These are phyloP conservation scores for Excalfactoria chinensis DNA, from an alignment of 2,113 vertebrate genomes.

Conservation along the genomic window DNA sequence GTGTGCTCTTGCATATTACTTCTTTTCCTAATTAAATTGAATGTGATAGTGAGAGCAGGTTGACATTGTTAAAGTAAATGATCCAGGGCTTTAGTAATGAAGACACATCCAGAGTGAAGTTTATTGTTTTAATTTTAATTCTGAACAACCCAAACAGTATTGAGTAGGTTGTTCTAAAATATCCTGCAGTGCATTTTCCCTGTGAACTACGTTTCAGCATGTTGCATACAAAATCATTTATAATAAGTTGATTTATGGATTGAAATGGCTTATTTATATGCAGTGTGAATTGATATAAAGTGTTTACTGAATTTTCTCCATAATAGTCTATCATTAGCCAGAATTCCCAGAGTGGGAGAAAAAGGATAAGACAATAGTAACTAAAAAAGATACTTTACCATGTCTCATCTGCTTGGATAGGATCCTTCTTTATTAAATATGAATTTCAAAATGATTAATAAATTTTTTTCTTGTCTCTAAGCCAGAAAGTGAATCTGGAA, in stretches of 20 bases:
- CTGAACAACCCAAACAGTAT: conserved; percentile 53
- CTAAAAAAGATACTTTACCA: conserved; percentile 48
- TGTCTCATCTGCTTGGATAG: conserved; percentile 40
- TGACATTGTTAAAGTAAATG: conserved; percentile 81
- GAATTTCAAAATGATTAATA: conserved; percentile 58
- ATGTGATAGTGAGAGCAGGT: conserved; percentile 69
- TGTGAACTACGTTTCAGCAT: conserved; percentile 12
- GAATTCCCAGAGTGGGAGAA: conserved; percentile 46
- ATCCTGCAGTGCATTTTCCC: conserved; percentile 29
- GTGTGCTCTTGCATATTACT: conserved; percentile 71
- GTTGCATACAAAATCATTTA: conserved; percentile 32
- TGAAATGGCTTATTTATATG: conserved; percentile 66
- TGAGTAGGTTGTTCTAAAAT: conserved; percentile 52
- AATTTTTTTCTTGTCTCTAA: conserved; percentile 5
- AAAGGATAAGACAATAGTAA: conserved; percentile 16
- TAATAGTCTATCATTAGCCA: conserved; percentile 61
- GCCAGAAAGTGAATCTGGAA: background rate
- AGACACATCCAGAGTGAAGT: conserved; percentile 72
- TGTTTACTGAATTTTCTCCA: conserved; percentile 69
- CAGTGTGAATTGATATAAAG: conserved; percentile 59
- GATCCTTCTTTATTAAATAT: conserved; percentile 60
- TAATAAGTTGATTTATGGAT: conserved; percentile 68
- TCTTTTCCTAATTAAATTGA: conserved; percentile 76
- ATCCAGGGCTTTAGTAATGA: conserved; percentile 76
- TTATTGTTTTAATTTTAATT: conserved; percentile 82